Percentiles rank a stretch among this genome's conserved stretches.
These are phyloP conservation scores for Panthera leo DNA, from an alignment of 2,113 vertebrate genomes.

Conservation along the genomic window DNA sequence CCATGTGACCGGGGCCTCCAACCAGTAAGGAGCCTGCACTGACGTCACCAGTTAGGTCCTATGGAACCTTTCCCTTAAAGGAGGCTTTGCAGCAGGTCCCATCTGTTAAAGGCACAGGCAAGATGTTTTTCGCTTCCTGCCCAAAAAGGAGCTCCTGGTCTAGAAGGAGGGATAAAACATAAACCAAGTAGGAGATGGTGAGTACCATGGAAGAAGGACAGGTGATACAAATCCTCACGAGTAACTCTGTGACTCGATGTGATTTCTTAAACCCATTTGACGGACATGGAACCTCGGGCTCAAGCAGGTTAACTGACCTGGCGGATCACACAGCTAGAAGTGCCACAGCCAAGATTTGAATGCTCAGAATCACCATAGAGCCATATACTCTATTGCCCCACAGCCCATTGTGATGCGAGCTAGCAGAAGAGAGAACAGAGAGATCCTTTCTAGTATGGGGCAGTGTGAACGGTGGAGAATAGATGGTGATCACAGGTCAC, in stretches of 20 bases:
- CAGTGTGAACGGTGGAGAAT: background rate
- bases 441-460: background rate
- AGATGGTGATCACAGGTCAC: background rate
- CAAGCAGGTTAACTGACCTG: background rate
- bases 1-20: fast-evolving
- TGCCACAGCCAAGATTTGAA: background rate
- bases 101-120: background rate
- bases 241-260: background rate
- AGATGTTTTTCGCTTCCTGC: background rate
- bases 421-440: background rate
- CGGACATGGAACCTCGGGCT: background rate
- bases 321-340: background rate
- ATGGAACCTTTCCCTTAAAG: background rate
- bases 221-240: background rate
- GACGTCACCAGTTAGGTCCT: background rate
- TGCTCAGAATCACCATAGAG: background rate
- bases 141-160: background rate
- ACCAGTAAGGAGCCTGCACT: background rate
- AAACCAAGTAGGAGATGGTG: background rate
- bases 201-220: background rate
- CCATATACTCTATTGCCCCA: background rate
- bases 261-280: background rate
- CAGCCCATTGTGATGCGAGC: background rate
- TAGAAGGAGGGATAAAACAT: background rate
- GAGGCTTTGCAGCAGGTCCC: background rate